Base-by-base conservation (phyloP, 2,113 vertebrate genomes). In the Elaphurus davidianus region DNA sequence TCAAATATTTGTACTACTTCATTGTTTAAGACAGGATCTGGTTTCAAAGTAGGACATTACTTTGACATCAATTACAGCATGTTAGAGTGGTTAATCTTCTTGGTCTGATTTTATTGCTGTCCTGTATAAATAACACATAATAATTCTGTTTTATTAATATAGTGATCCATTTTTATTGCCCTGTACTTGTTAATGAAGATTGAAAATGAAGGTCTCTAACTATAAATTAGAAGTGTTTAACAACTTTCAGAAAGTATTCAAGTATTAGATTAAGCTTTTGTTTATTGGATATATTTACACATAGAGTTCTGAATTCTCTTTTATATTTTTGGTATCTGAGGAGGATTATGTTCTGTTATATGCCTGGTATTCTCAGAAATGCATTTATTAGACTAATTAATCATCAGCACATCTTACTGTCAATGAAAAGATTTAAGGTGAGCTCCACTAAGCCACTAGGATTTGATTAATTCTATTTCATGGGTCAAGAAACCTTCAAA, bases 111-210 rank as follows among this genome's bases (percentile, higher is more conserved):
- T 98, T 98, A 96, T 94, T 90, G 71, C 93, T 94, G 79, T 81
- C 4, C 98, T 98, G 87, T 91, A 94, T 91, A 98, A 99, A 98
- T 91, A 98, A 85, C 74, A 97, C 60, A 92, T 60, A 97, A 40
- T 95, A 94, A 98, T 97, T 98, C 96, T 98, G 95, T 98, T 98
- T 98, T 98, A 98, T 98, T 99, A 98, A 84, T 92, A 96, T 57
- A 98, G 64, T 93, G 84, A 97, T 98, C 50, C 78, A 45, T 97
- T 95, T 98, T 98, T 97, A 98, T 98, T 98, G 78, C 87, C 89
- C 79, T 74, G 52, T 59, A 55, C 91, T 98, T 47, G 27, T 97
- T 96, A 97, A 95, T 95, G 96, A 96, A 97, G 91, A 96, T 98
- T 87, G 97, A 98, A 98, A 98, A 97, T 27, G 14, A 97, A 76